Evolutionary conservation across 2,888 invertebrate genomes (phyloP), one percentile per base, ranked within the genome.

Genomic region (Idaea aversata): DNA sequence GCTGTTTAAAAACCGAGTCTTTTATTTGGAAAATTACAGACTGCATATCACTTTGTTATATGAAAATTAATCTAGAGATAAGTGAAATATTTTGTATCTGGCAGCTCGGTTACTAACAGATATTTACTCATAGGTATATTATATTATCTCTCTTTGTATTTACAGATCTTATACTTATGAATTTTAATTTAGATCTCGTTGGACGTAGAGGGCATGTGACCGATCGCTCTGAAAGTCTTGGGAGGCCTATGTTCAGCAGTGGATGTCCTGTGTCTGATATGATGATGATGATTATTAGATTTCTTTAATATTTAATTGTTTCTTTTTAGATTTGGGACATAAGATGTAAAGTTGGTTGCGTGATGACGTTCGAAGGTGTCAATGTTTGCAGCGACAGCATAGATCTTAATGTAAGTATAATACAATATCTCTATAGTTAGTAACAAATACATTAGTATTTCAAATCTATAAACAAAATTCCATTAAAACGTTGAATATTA

Each of bases 251-350:
- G 25, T 25, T 25, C 25, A 25, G 25, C 25, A 25, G 25, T 25
- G 25, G 25, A 25, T 3, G 25, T 25, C 36, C 36, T 36, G 4
- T 3, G 6, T 1, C 5, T 36, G 36, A 36, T 36, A 36, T 61
- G 61, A 60, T 38, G 63, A 63, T 68, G 34, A 65, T 63, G 65
- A 13, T 2, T n/a, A 38, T 36, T 61, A 61, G 7, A 34, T 61
- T 38, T 63, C 58, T 38, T 36, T 57, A 15, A 36, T 36, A 25
- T 57, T 59, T 66, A n/a, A 68, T 63, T 62, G 57, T 57, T 66
- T 64, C 69, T 62, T 84, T 84, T 62, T 81, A 95, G 95, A 89
- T 95, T 65, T 95, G 95, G 95, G 94, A 95, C 72, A 80, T 83
- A 15, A 84, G 95, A 69, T 90, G 91, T 64, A 80, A 86, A 62